phyloP scores from a whole-genome alignment of 2,113 vertebrate species.

The Capreolus pygargus region DNA sequence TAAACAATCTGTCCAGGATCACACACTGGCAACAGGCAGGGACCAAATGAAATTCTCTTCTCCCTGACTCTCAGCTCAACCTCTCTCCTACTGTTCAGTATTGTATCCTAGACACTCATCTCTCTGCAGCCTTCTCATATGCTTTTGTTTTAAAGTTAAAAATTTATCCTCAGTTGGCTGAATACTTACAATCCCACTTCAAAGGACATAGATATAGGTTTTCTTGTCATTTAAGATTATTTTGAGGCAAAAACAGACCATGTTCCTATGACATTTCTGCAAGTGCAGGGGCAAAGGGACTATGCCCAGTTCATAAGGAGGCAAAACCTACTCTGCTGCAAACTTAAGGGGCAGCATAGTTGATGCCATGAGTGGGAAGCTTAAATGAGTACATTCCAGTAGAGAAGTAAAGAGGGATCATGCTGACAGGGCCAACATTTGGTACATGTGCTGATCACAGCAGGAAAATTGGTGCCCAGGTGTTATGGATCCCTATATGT shows the following conservation, averaged over 20 bases:
- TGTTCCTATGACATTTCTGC: not conserved
- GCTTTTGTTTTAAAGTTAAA: conserved; percentile 11
- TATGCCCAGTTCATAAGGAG: not conserved
- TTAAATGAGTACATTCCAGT: not conserved
- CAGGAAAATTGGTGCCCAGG: not conserved
- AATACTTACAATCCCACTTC: not conserved
- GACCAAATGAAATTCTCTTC: not conserved
- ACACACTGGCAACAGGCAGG: not conserved
- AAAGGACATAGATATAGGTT: not conserved
- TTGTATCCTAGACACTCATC: not conserved
- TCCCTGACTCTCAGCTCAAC: not conserved
- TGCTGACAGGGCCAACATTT: not conserved
- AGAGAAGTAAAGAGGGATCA: not conserved
- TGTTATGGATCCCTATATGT: not conserved
- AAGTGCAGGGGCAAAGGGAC: not conserved
- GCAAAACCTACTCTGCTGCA: not conserved
- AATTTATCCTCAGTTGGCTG: not conserved
- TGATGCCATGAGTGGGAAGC: not conserved
- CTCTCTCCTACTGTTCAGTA: not conserved
- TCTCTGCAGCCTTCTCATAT: not conserved
- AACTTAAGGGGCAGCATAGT: not conserved
- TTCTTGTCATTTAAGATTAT: not conserved
- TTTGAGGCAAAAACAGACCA: not conserved
- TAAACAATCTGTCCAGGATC: not conserved
- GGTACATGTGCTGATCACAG: not conserved